Conservation (phyloP, 2,888 invertebrate species). For the Sericinus montela region DNA sequence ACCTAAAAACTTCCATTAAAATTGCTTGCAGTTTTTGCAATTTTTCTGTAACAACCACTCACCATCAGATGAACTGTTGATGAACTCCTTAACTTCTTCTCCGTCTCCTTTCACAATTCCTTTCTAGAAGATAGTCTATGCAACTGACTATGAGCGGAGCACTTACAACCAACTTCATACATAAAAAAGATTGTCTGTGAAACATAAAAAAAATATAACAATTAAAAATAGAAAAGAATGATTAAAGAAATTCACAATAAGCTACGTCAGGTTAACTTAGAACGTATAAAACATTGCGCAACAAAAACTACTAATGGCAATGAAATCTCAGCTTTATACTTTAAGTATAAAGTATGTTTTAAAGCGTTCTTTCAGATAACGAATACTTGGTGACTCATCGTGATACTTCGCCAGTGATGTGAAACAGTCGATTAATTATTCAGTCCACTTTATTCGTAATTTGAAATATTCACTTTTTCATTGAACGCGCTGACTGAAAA, state of each 20-base stretch:
- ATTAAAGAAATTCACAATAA: slow-evolving; percentile 17
- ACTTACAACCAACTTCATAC: too few species aligned
- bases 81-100: too few species aligned
- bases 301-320: slow-evolving; percentile 23
- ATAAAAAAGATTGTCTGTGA: too few species aligned
- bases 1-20: too few species aligned
- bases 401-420: slow-evolving; percentile 29
- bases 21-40: too few species aligned
- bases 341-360: not conserved
- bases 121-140: too few species aligned
- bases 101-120: too few species aligned
- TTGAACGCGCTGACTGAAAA: slow-evolving; percentile 11
- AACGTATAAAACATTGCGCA: slow-evolving; percentile 14
- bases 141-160: too few species aligned
- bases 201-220: not conserved
- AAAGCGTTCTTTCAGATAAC: slow-evolving; percentile 14
- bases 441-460: slow-evolving; percentile 20
- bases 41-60: too few species aligned
- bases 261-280: slow-evolving; percentile 5
- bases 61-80: too few species aligned
- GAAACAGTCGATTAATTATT: slow-evolving; percentile 25
- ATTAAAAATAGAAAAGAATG: slow-evolving; percentile 6
- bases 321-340: slow-evolving; percentile 3
- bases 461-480: slow-evolving; percentile 11
- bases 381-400: slow-evolving; percentile 44